Evolutionary conservation across 2,888 invertebrate species (phyloP).

Genomic region (Dermolepida albohirtum): DNA sequence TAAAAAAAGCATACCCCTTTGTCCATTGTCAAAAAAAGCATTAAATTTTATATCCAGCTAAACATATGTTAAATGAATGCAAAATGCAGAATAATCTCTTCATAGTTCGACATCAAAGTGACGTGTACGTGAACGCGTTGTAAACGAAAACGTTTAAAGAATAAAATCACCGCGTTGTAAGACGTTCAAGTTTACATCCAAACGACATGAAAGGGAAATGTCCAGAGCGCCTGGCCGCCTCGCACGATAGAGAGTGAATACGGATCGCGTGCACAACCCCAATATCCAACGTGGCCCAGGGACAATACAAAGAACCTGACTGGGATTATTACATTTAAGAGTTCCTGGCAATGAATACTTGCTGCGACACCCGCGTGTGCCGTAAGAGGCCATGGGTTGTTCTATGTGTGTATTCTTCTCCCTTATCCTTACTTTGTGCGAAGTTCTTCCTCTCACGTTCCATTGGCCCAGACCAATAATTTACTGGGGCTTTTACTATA

Average conservation of each 20-base stretch:
- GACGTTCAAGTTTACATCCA: constrained; percentile 43
- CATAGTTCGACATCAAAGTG: constrained; percentile 30
- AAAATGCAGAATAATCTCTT: constrained; percentile 9
- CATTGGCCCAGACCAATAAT: constrained; percentile 29
- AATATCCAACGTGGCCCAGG: constrained; percentile 54
- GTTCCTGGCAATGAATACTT: constrained; percentile 45
- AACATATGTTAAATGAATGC: constrained; percentile 3
- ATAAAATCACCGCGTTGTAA: constrained; percentile 45
- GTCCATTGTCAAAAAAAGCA: too few relatives aligned
- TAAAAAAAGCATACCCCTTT: too few relatives aligned
- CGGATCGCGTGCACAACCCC: constrained; percentile 55
- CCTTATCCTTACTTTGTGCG: constrained; percentile 11
- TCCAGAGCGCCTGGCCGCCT: constrained; percentile 36
- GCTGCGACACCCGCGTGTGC: constrained; percentile 28
- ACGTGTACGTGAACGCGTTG: constrained; percentile 6
- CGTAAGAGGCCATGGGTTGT: constrained; percentile 20
- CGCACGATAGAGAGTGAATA: constrained; percentile 3
- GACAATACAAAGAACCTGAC: constrained; percentile 60
- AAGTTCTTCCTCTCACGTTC: constrained; percentile 24
- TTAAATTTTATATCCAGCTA: not conserved
- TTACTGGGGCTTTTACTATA: constrained; percentile 38
- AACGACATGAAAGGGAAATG: constrained; percentile 49
- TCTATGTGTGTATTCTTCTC: constrained; percentile 18
- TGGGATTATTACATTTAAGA: constrained; percentile 62
- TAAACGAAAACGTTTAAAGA: constrained; percentile 44